phyloP scores from a whole-genome alignment of 2,113 vertebrate species.

The Equus quagga region DNA sequence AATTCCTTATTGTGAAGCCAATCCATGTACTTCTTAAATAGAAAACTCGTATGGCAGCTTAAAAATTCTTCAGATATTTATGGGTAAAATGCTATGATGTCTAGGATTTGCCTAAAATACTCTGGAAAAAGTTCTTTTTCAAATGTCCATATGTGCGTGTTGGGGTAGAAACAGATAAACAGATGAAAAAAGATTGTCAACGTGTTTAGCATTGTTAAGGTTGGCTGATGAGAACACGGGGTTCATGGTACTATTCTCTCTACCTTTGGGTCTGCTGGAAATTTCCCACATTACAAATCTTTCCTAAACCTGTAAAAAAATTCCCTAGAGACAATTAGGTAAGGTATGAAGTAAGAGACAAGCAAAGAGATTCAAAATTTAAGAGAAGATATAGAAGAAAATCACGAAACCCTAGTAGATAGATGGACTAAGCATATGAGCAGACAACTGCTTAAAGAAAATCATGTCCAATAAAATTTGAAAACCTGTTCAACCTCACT shows the following conservation, averaged over 20 bases:
- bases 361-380: not conserved
- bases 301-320: not conserved
- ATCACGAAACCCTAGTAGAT: not conserved
- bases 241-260: not conserved
- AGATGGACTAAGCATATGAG: not conserved
- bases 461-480: not conserved
- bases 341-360: not conserved
- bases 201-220: not conserved
- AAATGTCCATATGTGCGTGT: not conserved
- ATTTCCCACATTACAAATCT: not conserved
- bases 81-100: not conserved
- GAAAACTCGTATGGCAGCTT: not conserved
- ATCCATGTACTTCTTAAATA: not conserved
- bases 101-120: slow-evolving; percentile 51
- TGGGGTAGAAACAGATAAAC: not conserved
- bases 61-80: slow-evolving; percentile 30
- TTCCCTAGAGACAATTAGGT: not conserved
- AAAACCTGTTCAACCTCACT: not conserved
- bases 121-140: not conserved
- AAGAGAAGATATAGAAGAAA: slow-evolving; percentile 36
- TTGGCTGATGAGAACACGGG: not conserved
- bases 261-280: not conserved
- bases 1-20: not conserved
- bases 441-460: not conserved
- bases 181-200: not conserved